A percentile compares a stretch with the other conserved stretches of the same genome.
phyloP scores from a whole-genome alignment of 2,797 vertebrate species.

The Melanotaenia parkinsoni region DNA sequence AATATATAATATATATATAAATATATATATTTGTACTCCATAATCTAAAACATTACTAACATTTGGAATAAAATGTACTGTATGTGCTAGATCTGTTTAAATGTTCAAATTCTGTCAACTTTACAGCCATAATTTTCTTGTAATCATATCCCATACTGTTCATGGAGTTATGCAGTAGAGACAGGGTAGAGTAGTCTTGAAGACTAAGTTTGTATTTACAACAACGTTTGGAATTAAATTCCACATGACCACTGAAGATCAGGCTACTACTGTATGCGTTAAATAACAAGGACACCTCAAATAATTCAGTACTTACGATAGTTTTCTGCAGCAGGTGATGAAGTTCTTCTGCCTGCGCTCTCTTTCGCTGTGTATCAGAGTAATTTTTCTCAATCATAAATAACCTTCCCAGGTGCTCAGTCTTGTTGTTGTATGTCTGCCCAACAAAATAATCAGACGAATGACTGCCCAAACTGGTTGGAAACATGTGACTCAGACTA shows the following conservation, averaged over 20 bases:
- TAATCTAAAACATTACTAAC: background rate
- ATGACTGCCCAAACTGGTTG: slow-evolving; percentile 4
- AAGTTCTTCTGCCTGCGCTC: background rate
- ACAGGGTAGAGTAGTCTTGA: background rate
- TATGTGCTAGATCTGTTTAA: background rate
- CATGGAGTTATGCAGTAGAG: background rate
- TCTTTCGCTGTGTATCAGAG: background rate
- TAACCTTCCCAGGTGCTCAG: background rate
- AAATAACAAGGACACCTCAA: background rate
- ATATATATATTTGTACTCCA: background rate
- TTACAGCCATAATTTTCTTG: background rate
- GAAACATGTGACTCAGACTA: slow-evolving; percentile 3
- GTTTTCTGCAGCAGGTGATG: background rate
- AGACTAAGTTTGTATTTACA: background rate
- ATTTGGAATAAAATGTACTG: background rate
- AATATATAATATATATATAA: too few relatives aligned
- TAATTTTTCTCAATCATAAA: background rate
- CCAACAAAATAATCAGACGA: background rate
- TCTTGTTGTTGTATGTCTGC: too few relatives aligned
- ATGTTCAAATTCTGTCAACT: background rate
- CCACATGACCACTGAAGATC: background rate
- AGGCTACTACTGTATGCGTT: background rate
- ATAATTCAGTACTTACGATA: slow-evolving; percentile 8
- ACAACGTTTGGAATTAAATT: slow-evolving; percentile 6
- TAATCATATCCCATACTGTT: background rate